Percentiles rank a stretch among this genome's conserved stretches.
These are phyloP conservation scores for Paratrypauchen microcephalus DNA, from an alignment of 2,797 vertebrate species.

Conservation along the genomic window DNA sequence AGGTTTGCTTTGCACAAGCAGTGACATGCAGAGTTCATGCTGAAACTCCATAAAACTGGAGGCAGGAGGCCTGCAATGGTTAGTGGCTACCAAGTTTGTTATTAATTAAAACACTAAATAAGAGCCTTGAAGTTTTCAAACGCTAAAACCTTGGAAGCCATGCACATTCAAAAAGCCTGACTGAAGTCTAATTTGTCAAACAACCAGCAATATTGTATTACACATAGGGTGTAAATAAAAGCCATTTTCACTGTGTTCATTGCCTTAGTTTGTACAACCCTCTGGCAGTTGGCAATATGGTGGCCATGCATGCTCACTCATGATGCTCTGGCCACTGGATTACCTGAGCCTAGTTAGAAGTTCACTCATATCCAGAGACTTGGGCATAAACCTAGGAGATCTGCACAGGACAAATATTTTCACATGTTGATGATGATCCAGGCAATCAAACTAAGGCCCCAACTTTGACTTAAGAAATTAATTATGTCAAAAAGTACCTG, in stretches of 20 bases:
- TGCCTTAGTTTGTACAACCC: conserved; percentile 18
- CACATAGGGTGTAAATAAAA: conserved; percentile 53
- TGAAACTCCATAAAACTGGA: conserved; percentile 50
- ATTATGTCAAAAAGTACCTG: conserved; percentile 77
- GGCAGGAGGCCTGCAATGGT: conserved; percentile 9
- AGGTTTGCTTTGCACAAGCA: conserved; percentile 23
- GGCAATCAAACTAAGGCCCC: not conserved
- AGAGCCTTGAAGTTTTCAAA: not conserved
- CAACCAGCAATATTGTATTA: not conserved
- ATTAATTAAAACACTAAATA: conserved; percentile 2
- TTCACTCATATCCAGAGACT: conserved; percentile 74
- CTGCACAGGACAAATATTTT: conserved; percentile 75
- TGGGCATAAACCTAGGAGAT: conserved; percentile 77
- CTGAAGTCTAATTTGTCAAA: conserved; percentile 19
- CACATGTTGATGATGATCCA: conserved; percentile 22
- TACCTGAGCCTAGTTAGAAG: conserved; percentile 84
- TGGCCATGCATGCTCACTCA: conserved; percentile 64
- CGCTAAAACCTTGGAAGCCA: conserved; percentile 23
- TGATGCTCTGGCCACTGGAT: conserved; percentile 67
- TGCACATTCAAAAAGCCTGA: conserved; percentile 26
- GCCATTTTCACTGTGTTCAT: conserved; percentile 22
- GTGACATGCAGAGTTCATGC: conserved; percentile 49
- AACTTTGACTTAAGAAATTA: not conserved
- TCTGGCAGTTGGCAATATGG: conserved; percentile 28
- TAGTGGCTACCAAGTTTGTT: not conserved